Evolutionary conservation across 2,888 invertebrate species (phyloP).

Genomic region (Frankliniella intonsa): DNA sequence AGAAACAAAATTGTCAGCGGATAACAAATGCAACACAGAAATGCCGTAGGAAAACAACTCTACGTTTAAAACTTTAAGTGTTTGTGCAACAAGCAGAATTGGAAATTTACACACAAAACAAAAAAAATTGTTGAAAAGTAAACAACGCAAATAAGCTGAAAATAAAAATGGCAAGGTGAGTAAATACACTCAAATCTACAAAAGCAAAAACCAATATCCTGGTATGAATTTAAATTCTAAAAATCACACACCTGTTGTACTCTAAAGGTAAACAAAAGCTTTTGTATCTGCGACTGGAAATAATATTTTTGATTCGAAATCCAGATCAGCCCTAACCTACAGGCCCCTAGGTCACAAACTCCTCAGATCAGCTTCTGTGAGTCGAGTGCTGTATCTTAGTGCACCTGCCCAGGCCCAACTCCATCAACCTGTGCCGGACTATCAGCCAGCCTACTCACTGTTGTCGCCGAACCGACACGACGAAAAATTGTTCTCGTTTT

Average conservation of each 20-base stretch:
- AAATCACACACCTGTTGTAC: slow-evolving; percentile 14
- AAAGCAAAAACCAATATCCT: too few species aligned
- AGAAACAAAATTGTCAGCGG: not conserved
- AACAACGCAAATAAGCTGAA: not conserved
- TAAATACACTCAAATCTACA: too few species aligned
- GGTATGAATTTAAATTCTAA: too few species aligned
- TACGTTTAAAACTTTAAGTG: not conserved
- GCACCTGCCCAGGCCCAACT: not conserved
- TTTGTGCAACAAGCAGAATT: not conserved
- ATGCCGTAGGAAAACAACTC: not conserved
- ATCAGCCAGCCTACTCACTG: not conserved
- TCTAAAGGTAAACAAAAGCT: not conserved
- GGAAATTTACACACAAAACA: not conserved
- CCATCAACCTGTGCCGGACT: too few species aligned
- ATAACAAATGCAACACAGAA: not conserved
- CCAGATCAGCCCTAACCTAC: not conserved
- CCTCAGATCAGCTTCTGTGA: too few species aligned
- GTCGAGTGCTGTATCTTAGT: too few species aligned
- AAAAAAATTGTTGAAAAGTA: not conserved
- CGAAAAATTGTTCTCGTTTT: not conserved
- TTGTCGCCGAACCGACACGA: slow-evolving; percentile 8
- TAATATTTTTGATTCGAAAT: not conserved
- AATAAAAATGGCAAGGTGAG: not conserved
- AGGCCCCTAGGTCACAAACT: not conserved
- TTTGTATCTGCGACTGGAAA: not conserved